phyloP scores from a whole-genome alignment of 2,113 vertebrate genomes.

The Martes martes region DNA sequence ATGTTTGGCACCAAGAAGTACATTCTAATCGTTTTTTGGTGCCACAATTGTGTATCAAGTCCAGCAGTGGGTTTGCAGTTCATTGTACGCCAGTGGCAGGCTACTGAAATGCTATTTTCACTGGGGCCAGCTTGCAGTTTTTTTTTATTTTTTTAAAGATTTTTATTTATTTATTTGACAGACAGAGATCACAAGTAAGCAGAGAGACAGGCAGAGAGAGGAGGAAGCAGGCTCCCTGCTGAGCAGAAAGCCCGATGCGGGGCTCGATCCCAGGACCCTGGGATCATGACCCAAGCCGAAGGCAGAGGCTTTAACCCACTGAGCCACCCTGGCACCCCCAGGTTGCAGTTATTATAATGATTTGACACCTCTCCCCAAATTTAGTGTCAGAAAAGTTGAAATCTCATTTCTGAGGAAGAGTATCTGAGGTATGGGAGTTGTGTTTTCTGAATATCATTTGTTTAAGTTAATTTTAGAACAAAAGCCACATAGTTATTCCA shows the following conservation, averaged over 20 bases:
- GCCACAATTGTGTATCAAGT: conserved; percentile 54
- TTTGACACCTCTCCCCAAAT: conserved; percentile 69
- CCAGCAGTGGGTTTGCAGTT: conserved; percentile 65
- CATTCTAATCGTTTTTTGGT: conserved; percentile 59
- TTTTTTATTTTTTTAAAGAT: background rate
- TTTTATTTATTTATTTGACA: too few species aligned
- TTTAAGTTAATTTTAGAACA: conserved; percentile 48
- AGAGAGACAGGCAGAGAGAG: too few species aligned
- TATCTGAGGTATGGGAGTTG: conserved; percentile 12
- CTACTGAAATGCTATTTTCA: conserved; percentile 66
- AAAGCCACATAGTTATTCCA: conserved; percentile 4
- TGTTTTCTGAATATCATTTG: conserved; percentile 31
- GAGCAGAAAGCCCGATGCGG: too few species aligned
- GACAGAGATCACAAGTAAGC: too few species aligned
- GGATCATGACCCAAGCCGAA: too few species aligned
- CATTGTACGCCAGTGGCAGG: conserved; percentile 58
- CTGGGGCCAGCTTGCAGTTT: conserved; percentile 60
- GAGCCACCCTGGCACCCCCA: background rate
- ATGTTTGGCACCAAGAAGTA: conserved; percentile 57
- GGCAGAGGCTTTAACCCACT: too few species aligned
- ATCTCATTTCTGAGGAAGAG: conserved; percentile 56
- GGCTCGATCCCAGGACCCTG: too few species aligned
- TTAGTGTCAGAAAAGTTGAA: conserved; percentile 66
- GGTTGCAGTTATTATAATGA: conserved; percentile 64
- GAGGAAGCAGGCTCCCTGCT: too few species aligned